These are phyloP conservation scores for Callipepla squamata DNA, from an alignment of 2,113 vertebrate genomes.

Conservation along the genomic window DNA sequence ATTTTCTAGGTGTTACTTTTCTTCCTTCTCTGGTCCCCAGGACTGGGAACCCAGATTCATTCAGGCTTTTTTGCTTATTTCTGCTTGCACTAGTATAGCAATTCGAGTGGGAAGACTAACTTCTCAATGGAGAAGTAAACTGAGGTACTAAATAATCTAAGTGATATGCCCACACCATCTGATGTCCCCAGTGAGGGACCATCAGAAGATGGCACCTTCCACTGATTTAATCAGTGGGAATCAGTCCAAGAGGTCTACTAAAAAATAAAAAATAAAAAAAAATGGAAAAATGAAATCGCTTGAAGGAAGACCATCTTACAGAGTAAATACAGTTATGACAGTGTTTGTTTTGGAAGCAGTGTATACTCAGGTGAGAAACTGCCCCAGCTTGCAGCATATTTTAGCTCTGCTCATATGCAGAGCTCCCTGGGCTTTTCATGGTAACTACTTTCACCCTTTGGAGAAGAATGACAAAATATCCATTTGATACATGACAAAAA, in stretches of 20 bases:
- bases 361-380: neutral
- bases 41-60: neutral
- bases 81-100: neutral
- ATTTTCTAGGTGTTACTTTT: neutral
- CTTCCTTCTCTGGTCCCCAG: neutral
- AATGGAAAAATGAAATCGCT: neutral
- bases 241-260: neutral
- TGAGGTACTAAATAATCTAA: neutral
- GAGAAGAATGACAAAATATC: neutral
- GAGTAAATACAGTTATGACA: neutral
- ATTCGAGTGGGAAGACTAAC: neutral
- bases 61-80: neutral
- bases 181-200: neutral
- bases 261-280: neutral
- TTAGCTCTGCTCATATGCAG: neutral
- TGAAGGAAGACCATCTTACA: neutral
- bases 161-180: neutral
- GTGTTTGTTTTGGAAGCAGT: conserved; percentile 1
- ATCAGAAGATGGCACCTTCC: neutral
- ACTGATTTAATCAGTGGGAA: neutral
- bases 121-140: neutral
- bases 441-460: neutral
- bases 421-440: neutral
- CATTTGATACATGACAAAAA: neutral
- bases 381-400: neutral